phyloP scores from a whole-genome alignment of 2,797 vertebrate genomes.

The Schizothorax lantsangensis region DNA sequence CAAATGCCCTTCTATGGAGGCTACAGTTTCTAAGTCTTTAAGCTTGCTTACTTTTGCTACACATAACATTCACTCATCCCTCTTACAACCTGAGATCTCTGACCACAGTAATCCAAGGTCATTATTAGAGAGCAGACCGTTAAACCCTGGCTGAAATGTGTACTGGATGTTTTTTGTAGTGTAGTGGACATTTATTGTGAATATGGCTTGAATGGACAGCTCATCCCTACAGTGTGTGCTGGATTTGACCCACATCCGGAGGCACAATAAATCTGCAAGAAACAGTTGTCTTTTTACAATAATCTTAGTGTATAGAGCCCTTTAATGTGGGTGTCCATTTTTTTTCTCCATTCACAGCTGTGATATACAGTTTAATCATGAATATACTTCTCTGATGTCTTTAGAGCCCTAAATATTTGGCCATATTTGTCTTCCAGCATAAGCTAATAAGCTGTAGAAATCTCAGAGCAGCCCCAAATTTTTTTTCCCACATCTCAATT shows the following conservation, averaged over 20 bases:
- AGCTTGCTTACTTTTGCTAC: conserved; percentile 17
- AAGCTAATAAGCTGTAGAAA: neutral
- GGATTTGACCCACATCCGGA: conserved; percentile 25
- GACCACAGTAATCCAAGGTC: conserved; percentile 41
- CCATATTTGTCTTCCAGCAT: conserved; percentile 28
- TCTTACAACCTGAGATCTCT: conserved; percentile 26
- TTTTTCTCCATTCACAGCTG: conserved; percentile 4
- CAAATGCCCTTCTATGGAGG: conserved; percentile 35
- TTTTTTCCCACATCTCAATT: conserved; percentile 17
- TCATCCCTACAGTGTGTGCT: neutral
- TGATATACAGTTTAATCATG: conserved; percentile 27
- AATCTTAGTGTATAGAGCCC: neutral
- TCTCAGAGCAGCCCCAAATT: conserved; percentile 9
- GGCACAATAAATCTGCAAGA: conserved; percentile 22
- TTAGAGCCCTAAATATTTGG: conserved; percentile 22
- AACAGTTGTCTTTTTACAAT: neutral
- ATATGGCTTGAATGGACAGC: neutral
- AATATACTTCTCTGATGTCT: neutral
- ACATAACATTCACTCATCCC: conserved; percentile 19
- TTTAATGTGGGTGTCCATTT: neutral
- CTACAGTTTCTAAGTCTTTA: conserved; percentile 10
- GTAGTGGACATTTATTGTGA: conserved; percentile 28
- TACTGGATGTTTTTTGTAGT: neutral
- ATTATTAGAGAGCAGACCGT: conserved; percentile 46
- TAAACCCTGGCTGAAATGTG: conserved; percentile 17